A percentile compares a stretch with the other conserved stretches of the same genome.
phyloP scores from a whole-genome alignment of 1,140 invertebrate genomes.

The Leptopilina clavipes region DNA sequence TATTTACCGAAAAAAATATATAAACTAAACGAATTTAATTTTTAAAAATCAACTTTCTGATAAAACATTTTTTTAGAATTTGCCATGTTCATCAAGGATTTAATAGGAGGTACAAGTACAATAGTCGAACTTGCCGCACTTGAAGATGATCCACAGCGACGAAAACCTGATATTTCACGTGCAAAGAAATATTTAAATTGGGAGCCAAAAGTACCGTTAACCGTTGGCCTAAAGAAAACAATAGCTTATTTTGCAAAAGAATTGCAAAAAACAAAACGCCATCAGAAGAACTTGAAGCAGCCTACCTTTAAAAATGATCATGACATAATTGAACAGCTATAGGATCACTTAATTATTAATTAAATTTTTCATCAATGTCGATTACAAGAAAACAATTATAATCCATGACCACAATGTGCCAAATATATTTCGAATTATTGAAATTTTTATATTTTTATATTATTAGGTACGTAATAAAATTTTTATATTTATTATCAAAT shows the following conservation, averaged over 20 bases:
- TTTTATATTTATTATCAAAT: too few species aligned
- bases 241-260: conserved; percentile 94
- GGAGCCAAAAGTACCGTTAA: conserved; percentile 93
- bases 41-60: too few species aligned
- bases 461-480: not conserved
- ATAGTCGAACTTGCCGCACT: conserved; percentile 89
- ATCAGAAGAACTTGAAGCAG: conserved; percentile 62
- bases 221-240: conserved; percentile 89
- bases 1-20: too few species aligned
- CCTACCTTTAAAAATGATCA: conserved; percentile 70
- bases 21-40: too few species aligned
- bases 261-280: conserved; percentile 79
- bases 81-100: conserved; percentile 91
- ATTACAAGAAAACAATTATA: not conserved
- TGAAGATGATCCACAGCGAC: conserved; percentile 95
- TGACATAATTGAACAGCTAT: conserved; percentile 72
- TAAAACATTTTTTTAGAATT: conserved; percentile 83
- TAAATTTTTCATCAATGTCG: not conserved
- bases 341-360: conserved; percentile 45
- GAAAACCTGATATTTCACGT: conserved; percentile 93
- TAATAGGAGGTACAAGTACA: conserved; percentile 89
- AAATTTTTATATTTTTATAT: conserved; percentile 10
- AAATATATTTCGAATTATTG: not conserved
- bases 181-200: conserved; percentile 92
- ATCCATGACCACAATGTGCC: not conserved